Evolutionary conservation across 2,113 vertebrate species (phyloP).

Genomic region (Ancistrus triradiatus): DNA sequence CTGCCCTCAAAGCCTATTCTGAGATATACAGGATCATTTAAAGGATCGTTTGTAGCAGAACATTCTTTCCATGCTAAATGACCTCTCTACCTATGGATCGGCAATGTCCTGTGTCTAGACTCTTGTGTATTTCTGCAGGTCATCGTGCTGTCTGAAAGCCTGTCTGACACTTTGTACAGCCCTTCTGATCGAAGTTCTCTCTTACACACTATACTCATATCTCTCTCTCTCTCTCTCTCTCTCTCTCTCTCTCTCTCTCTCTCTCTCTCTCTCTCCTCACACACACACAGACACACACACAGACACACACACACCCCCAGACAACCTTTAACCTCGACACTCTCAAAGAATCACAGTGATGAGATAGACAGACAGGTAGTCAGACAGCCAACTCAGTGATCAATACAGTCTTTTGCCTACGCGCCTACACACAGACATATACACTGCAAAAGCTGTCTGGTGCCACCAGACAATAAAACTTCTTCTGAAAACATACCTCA

Average conservation of each 20-base stretch:
- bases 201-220: conserved; percentile 37
- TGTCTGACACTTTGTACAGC: conserved; percentile 5
- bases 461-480: conserved; percentile 8
- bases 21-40: background rate
- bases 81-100: background rate
- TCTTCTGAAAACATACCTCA: background rate
- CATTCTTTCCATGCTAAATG: background rate
- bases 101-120: background rate
- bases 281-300: conserved; percentile 49
- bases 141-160: conserved; percentile 21
- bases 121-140: background rate
- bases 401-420: conserved; percentile 33
- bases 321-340: conserved; percentile 31
- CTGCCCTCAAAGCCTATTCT: background rate
- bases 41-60: background rate
- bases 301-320: conserved; percentile 31
- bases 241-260: too few species aligned
- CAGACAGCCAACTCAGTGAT: conserved; percentile 42
- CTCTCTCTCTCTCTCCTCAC: too few species aligned
- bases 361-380: conserved; percentile 38
- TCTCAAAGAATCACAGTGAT: conserved; percentile 14
- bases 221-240: too few species aligned
- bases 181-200: conserved; percentile 25
- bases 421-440: conserved; percentile 4
- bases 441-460: conserved; percentile 23